phyloP scores from a whole-genome alignment of 2,797 vertebrate genomes.

The Betta splendens region DNA sequence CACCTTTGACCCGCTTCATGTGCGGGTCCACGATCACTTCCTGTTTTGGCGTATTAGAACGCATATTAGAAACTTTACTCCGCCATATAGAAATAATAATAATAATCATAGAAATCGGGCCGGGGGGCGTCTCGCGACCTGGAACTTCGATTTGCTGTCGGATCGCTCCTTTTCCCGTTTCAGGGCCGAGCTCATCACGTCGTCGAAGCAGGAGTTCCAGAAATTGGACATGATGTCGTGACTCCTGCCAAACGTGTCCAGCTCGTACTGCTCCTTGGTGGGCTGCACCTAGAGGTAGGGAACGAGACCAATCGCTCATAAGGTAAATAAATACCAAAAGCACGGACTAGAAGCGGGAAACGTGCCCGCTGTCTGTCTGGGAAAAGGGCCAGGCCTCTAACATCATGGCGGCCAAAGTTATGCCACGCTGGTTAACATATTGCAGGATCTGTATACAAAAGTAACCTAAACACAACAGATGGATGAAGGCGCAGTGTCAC shows the following conservation, averaged over 20 bases:
- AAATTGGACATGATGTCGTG: slow-evolving; percentile 98
- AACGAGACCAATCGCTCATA: neutral
- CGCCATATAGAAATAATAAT: too few relatives aligned
- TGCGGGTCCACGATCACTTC: slow-evolving; percentile 87
- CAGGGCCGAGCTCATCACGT: slow-evolving; percentile 91
- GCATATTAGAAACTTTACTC: slow-evolving; percentile 12
- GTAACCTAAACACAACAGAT: slow-evolving; percentile 76
- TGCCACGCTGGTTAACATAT: slow-evolving; percentile 57
- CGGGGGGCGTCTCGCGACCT: slow-evolving; percentile 77
- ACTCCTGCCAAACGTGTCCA: slow-evolving; percentile 93
- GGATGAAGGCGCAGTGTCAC: slow-evolving; percentile 69
- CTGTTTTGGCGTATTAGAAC: slow-evolving; percentile 74
- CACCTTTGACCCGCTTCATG: slow-evolving; percentile 80
- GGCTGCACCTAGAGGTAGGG: slow-evolving; percentile 86
- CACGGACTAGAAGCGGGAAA: too few relatives aligned
- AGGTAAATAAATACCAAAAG: neutral
- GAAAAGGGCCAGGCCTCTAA: slow-evolving; percentile 34
- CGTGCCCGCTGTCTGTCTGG: slow-evolving; percentile 15
- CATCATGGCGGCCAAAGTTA: slow-evolving; percentile 48
- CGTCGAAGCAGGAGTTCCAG: slow-evolving; percentile 97
- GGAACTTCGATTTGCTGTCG: slow-evolving; percentile 85
- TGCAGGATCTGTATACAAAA: slow-evolving; percentile 60
- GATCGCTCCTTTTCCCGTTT: slow-evolving; percentile 84
- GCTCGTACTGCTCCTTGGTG: slow-evolving; percentile 91
- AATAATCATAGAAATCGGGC: neutral